Percentiles rank a stretch among this genome's conserved stretches.
phyloP scores from a whole-genome alignment of 1,140 invertebrate species.

The Leptopilina clavipes region DNA sequence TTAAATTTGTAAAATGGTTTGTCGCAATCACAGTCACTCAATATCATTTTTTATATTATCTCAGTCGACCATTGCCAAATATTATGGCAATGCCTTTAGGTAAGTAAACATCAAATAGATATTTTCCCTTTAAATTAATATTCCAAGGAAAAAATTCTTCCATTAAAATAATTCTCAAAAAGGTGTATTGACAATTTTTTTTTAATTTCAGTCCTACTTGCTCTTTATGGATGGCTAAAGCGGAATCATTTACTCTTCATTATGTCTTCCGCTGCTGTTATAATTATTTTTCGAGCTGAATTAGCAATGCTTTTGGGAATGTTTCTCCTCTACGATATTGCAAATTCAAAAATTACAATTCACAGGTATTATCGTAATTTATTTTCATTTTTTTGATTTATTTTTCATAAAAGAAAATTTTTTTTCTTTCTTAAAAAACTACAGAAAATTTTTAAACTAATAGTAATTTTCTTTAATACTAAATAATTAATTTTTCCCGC shows the following conservation, averaged over 20 bases:
- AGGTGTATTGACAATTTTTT: too few species aligned
- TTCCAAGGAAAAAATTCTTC: too few species aligned
- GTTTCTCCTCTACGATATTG: conserved; percentile 88
- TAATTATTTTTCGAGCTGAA: conserved; percentile 94
- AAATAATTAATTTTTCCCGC: conserved; percentile 55
- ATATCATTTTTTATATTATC: conserved; percentile 98
- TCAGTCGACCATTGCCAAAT: conserved; percentile 95
- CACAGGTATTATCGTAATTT: conserved; percentile 66
- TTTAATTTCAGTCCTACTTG: conserved; percentile 85
- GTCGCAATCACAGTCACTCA: conserved; percentile 91
- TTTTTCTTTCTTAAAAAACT: background rate
- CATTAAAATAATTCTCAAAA: conserved; percentile 8
- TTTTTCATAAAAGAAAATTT: too few species aligned
- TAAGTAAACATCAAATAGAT: conserved; percentile 71
- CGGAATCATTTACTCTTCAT: conserved; percentile 87
- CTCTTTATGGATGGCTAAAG: conserved; percentile 89
- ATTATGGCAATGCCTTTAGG: conserved; percentile 94
- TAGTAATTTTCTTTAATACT: background rate
- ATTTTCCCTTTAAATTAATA: too few species aligned
- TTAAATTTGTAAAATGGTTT: conserved; percentile 87
- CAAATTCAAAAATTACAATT: conserved; percentile 73
- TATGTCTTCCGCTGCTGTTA: conserved; percentile 87
- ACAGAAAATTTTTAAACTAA: too few species aligned
- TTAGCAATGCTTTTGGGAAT: conserved; percentile 91
- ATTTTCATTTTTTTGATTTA: background rate